Evolutionary conservation across 53 echinoderm and acorn worm species (phyloP), one percentile per base, ranked within the genome.

Genomic region (Astropecten irregularis): DNA sequence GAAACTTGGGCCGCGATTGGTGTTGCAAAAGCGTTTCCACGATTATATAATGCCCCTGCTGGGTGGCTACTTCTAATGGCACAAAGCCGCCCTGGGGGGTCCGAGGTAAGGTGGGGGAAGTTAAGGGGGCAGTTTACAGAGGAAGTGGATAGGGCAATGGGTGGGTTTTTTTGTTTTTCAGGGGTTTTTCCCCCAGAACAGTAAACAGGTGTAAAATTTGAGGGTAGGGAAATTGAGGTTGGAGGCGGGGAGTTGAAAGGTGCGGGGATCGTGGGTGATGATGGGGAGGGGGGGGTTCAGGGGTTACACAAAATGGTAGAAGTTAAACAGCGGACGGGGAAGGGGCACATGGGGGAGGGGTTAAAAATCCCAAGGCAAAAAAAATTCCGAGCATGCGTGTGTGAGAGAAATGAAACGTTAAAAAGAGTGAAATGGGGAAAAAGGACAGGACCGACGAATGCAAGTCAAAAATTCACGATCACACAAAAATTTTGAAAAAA

Each of bases 11-110:
- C 84, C 76, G 76, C 26, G 89, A 93, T 79, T 79, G 79, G 87
- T 96, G 93, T 85, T 93, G 96, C 83, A 96, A 89, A 71, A 96
- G 93, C 64, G 93, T 91, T 84, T 93, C 96, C 93, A 96, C 96
- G 82, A 96, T 91, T 68, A 86, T 66, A 69, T 96, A 91, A 83
- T 96, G 96, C 85, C 96, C 96, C 91, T 96, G 96, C 82, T 96
- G 96, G 34, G 96, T 96, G 33, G 96, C 96, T 56, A 96, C 96
- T 36, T 96, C 96, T 40, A 96, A 84, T 55, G 96, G 96, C 85
- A 93, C 82, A 87, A 96, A 96, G 66, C 93, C 93, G 68, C 93
- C 96, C 95, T 95, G 82, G 62, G 29, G 1, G 31, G 65, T 14
- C 4, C 20, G 33, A 36, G 65, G 65, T 65, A 65, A 38, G 35